Base-by-base conservation (phyloP, 2,113 vertebrate genomes). In the Psilopogon haemacephalus region DNA sequence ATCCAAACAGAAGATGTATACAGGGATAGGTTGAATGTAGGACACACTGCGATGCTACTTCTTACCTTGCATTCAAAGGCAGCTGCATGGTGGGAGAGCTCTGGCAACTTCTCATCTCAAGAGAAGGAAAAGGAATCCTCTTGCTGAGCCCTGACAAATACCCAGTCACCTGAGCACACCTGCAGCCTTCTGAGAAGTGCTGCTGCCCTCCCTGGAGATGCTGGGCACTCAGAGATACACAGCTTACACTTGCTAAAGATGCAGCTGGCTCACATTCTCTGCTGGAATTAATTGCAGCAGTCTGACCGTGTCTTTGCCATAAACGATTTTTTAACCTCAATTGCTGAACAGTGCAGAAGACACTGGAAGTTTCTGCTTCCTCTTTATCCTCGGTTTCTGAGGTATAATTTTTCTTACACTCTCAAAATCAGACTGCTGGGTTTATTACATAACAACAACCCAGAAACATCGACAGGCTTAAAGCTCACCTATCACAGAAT, bases 281-380 rank as follows among this genome's bases (percentile, higher is more conserved):
- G 28, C 42, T 8, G 2, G 90, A 73, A 92, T 92, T 93, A 94
- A 96, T 73, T 69, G 67, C 58, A 94, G 67, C 35, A 84, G 32
- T 18, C 48, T 58, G 21, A 70, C 58, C 3, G 15, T 62, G 24
- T 72, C 59, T 84, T 75, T 93, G 75, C 62, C 32, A 33, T 58
- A 64, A 74, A 18, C 9, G 23, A 15, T 54, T 44, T 89, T 78
- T 68, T 74, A 68, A 75, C 42, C 32, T 71, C 74, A 76, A 33
- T 19, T 90, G 86, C 86, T 88, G 58, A 82, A 42, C n/a, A 84
- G 15, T 42, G 50, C 44, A 89, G 37, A 72, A 78, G 7, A 12
- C 37, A 42, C 73, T 26, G 44, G n/a, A 71, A 81, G 6, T 38
- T 86, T 84, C 70, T 81, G 50, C 44, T 86, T 27, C 42, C 24